These are phyloP conservation scores for Tarsius wallacei DNA, from an alignment of 2,797 vertebrate genomes.

Conservation along the genomic window DNA sequence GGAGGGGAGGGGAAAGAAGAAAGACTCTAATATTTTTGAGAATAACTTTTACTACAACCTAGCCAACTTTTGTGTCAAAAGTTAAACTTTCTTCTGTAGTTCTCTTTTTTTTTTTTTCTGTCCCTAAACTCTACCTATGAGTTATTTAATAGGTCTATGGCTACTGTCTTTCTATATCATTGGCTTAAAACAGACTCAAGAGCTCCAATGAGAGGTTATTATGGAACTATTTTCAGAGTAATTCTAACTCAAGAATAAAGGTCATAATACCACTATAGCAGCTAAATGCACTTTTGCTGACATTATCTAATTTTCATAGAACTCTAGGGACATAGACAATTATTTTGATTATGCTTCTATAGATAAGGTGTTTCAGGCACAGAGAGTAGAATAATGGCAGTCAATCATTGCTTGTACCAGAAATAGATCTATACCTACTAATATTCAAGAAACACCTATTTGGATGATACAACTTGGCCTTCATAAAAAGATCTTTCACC, in stretches of 20 bases:
- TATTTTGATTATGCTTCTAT: constrained; percentile 79
- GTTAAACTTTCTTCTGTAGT: constrained; percentile 27
- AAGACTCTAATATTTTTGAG: background rate
- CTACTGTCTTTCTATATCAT: constrained; percentile 65
- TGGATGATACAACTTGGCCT: constrained; percentile 16
- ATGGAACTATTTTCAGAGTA: constrained; percentile 80
- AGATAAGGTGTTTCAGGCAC: constrained; percentile 70
- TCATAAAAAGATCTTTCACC: constrained; percentile 55
- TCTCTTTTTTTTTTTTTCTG: constrained; percentile 19
- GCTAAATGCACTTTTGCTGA: constrained; percentile 80
- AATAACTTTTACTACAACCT: background rate
- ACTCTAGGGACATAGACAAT: constrained; percentile 72
- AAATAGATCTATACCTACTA: constrained; percentile 59
- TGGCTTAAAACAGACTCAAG: constrained; percentile 70
- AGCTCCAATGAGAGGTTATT: constrained; percentile 77
- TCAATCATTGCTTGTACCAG: constrained; percentile 51
- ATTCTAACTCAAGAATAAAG: constrained; percentile 83
- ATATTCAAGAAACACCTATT: constrained; percentile 26
- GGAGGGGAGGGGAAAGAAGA: background rate
- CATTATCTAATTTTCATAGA: constrained; percentile 81
- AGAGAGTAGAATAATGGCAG: constrained; percentile 51
- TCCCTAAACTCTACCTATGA: constrained; percentile 46
- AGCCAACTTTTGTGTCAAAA: constrained; percentile 55
- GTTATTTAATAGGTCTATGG: constrained; percentile 57
- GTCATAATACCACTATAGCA: constrained; percentile 68